Base-by-base conservation (phyloP, 2,113 vertebrate genomes). In the Corythornis madagascariensis region DNA sequence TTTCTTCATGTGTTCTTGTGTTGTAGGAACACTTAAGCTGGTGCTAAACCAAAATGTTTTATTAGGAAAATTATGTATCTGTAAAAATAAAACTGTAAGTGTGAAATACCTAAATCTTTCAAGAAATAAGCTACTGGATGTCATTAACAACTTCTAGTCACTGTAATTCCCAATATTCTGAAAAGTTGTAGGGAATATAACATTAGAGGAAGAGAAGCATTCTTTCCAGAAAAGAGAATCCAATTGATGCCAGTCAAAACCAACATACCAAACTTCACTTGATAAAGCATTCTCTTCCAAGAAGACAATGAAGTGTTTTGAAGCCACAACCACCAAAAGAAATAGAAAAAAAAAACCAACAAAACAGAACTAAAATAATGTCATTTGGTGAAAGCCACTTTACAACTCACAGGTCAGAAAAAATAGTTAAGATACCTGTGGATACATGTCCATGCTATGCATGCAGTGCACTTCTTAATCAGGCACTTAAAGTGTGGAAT, bases 391-490 rank as follows among this genome's bases (percentile, higher is more conserved):
- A 52, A 84, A 17, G 12, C 12, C 53, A 40, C 29, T 42, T 76
- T n/a, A 38, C 4, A 63, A 21, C 7, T 55, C 3, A 2, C 12
- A 73, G 35, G 11, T 43, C 48, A 83, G n/a, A 24, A 77, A 84
- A 84, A 73, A 16, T 0, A 69, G 10, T 3, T 8, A 63, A 81
- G 14, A 31, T 31, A 53, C 17, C 42, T 79, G 20, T 61, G 13
- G 22, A 22, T 43, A 38, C 2, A 8, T 4, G 24, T 21, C 28
- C 20, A 18, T 38, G 16, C 6, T 53, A 52, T 13, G 67, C 6
- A 55, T 0, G 1, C 0, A 28, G 14, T 4, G 1, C 0, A 0
- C 9, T 71, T 74, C 52, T 42, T 42, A 48, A 82, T 40, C 55
- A 33, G 29, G 9, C 6, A 86, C 21, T 10, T 45, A 13, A 78